These are phyloP conservation scores for Antheraea yamamai DNA, from an alignment of 2,888 invertebrate species.

Conservation along the genomic window DNA sequence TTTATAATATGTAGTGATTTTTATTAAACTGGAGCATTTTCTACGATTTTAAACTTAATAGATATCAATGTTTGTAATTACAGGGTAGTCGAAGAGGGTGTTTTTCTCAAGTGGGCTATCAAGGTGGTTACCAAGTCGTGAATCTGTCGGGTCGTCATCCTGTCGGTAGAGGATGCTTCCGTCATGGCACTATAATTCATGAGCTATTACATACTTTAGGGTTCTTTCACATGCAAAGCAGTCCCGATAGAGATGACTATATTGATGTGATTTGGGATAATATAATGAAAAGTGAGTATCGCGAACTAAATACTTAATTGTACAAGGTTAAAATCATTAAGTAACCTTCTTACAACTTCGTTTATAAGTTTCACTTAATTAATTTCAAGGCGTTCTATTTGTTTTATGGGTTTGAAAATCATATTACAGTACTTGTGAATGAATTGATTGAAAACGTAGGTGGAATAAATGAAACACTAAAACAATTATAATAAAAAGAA, in stretches of 20 bases:
- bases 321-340: background rate
- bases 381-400: background rate
- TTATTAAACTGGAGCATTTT: background rate
- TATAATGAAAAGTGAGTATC: constrained; percentile 80
- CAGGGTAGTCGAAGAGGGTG: constrained; percentile 75
- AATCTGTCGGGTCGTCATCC: constrained; percentile 82
- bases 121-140: constrained; percentile 77
- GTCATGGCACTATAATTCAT: constrained; percentile 87
- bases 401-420: too few species aligned
- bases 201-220: constrained; percentile 91
- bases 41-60: background rate
- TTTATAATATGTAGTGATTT: background rate
- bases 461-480: background rate
- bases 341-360: background rate
- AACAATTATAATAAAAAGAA: too few species aligned
- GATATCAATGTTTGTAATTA: constrained; percentile 17
- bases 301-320: background rate
- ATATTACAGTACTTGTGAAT: too few species aligned
- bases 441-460: background rate
- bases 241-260: constrained; percentile 88
- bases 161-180: constrained; percentile 81
- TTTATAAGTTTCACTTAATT: background rate
- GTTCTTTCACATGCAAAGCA: constrained; percentile 92
- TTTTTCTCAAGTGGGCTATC: constrained; percentile 77
- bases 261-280: constrained; percentile 88